Evolutionary conservation across 2,113 vertebrate species (phyloP), one percentile per base, ranked within the genome.

Genomic region (Cyprinodon variegatus): DNA sequence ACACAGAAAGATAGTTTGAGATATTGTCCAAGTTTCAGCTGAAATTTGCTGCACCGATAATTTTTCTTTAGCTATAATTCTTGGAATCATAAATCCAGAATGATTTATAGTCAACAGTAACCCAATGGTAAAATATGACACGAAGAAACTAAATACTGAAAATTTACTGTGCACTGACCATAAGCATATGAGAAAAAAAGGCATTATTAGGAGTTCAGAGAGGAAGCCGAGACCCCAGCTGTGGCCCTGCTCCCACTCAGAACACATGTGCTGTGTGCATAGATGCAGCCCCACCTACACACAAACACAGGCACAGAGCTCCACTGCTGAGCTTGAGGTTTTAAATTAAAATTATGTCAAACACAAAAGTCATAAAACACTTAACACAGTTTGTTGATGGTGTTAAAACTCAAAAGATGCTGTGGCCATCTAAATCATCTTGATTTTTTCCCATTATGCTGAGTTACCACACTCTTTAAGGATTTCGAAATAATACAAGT

Each of bases 181-280:
- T 61, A 67, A 29, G 43, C 40, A 22, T 29, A 29, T 29, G 43
- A 68, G 66, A 64, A 76, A 69, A 66, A 86, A 82, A 74, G 41
- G 85, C 76, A 88, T 75, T 79, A 88, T 80, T 87, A 86, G 72
- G 68, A 78, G 65, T 81, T 86, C 50, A 85, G 83, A 79, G 68
- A 85, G 68, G 65, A 82, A 82, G 76, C 90, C 84, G 83, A 82
- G 89, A 84, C 77, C 81, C 79, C 61, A 76, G 84, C 80, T 70
- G 87, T 89, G 86, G 63, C 77, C 89, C 64, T 22, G 66, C 79
- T 83, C 89, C 90, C 87, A 90, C 90, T 83, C 87, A 87, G 39
- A 77, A 82, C 83, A 86, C 86, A 86, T 81, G 82, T 53, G 50
- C 50, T 53, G 6, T 76, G 83, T 79, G 78, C 81, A 87, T 83